These are phyloP conservation scores for Conchocele bisecta DNA, from an alignment of 2,888 invertebrate species.

Conservation along the genomic window DNA sequence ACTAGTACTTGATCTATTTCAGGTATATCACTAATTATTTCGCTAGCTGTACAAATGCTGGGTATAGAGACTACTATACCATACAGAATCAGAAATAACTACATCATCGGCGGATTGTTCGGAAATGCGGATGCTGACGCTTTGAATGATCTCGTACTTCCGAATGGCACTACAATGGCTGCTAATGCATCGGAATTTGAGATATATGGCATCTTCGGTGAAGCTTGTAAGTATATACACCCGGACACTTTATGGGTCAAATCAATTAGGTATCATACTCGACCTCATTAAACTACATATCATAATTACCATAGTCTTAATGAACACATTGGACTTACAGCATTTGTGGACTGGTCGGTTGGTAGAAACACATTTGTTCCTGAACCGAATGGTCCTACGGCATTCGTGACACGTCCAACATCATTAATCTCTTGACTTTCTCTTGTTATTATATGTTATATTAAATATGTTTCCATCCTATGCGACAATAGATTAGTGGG, in stretches of 20 bases:
- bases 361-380: not conserved
- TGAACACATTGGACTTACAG: no score
- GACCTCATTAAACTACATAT: no score
- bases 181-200: conserved; percentile 22
- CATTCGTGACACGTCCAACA: no score
- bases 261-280: no score
- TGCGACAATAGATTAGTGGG: no score
- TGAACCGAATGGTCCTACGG: not conserved
- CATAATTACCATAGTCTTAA: no score
- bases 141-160: conserved; percentile 29
- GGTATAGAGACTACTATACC: conserved; percentile 28
- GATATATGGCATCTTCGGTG: conserved; percentile 35
- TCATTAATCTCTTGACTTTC: no score
- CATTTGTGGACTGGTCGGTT: no score
- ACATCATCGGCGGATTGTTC: conserved; percentile 20
- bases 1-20: not conserved
- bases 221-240: conserved; percentile 37
- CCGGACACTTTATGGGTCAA: no score
- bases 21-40: conserved; percentile 20
- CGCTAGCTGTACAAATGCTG: conserved; percentile 4
- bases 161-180: conserved; percentile 32
- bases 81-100: not conserved
- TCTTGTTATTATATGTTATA: no score
- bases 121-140: conserved; percentile 34
- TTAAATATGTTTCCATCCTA: no score